Evolutionary conservation across 2,888 invertebrate genomes (phyloP).

Genomic region (Drosophila greeni): DNA sequence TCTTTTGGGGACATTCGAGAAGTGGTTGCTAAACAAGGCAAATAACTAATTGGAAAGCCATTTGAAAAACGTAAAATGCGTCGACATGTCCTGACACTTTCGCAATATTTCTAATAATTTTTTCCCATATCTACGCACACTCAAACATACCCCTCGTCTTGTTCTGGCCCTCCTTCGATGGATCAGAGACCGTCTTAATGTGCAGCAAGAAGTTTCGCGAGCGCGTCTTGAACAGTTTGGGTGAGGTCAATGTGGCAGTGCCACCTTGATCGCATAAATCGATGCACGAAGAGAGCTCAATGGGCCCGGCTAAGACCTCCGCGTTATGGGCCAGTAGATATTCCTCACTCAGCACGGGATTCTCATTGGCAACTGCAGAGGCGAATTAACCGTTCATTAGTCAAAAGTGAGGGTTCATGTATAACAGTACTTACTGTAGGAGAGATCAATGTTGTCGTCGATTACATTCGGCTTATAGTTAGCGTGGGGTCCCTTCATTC

Average conservation of each 20-base stretch:
- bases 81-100: background rate
- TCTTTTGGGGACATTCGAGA: background rate
- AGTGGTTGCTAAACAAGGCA: too few relatives aligned
- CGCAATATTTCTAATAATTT: background rate
- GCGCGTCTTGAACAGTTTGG: conserved; percentile 87
- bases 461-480: conserved; percentile 78
- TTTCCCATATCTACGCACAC: background rate
- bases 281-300: conserved; percentile 88
- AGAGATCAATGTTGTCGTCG: conserved; percentile 75
- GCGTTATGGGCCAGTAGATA: conserved; percentile 92
- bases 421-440: conserved; percentile 50
- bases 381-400: background rate
- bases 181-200: conserved; percentile 84
- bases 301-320: conserved; percentile 93
- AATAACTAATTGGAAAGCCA: background rate
- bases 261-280: conserved; percentile 92
- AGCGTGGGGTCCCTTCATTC: conserved; percentile 79
- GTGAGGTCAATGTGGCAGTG: conserved; percentile 91
- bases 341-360: conserved; percentile 88
- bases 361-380: conserved; percentile 80
- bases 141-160: conserved; percentile 76
- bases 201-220: conserved; percentile 89
- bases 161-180: conserved; percentile 81
- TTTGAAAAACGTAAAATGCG: background rate
- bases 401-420: background rate